Evolutionary conservation across 2,113 vertebrate species (phyloP).

Genomic region (Odontesthes bonariensis): DNA sequence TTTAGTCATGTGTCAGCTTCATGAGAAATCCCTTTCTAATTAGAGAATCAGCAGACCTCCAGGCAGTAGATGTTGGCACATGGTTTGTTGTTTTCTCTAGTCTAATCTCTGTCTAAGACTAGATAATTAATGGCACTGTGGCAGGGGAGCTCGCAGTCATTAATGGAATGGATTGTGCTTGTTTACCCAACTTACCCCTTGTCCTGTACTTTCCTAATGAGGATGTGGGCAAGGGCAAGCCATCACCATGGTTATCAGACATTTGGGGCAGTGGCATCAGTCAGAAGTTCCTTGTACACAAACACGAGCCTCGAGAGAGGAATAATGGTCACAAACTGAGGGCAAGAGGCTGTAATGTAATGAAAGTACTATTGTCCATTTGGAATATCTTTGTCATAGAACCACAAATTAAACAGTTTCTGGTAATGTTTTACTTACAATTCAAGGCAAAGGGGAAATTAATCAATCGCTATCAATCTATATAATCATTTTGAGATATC

Average conservation of each 20-base stretch:
- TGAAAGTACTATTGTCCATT: conserved; percentile 11
- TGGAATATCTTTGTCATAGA: conserved; percentile 6
- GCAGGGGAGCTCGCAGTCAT: conserved; percentile 62
- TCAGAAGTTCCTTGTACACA: conserved; percentile 47
- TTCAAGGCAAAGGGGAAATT: not conserved
- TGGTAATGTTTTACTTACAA: not conserved
- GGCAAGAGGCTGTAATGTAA: not conserved
- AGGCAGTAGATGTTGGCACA: conserved; percentile 53
- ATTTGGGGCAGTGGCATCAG: conserved; percentile 48
- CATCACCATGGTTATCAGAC: conserved; percentile 51
- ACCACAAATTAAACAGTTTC: conserved; percentile 8
- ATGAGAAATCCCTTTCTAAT: conserved; percentile 63
- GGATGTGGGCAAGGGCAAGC: conserved; percentile 55
- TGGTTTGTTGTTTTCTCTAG: conserved; percentile 60
- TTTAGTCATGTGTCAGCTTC: conserved; percentile 33
- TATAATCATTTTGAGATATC: no score
- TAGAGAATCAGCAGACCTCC: conserved; percentile 68
- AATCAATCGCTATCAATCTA: no score
- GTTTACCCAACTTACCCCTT: conserved; percentile 67
- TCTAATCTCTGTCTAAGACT: conserved; percentile 75
- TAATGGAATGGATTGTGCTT: conserved; percentile 77
- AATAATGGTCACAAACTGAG: conserved; percentile 26
- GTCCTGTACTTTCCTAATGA: conserved; percentile 70
- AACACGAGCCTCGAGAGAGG: conserved; percentile 16
- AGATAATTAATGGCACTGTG: conserved; percentile 79